Base-by-base conservation (phyloP, 2,797 vertebrate genomes). In the Catharus ustulatus region DNA sequence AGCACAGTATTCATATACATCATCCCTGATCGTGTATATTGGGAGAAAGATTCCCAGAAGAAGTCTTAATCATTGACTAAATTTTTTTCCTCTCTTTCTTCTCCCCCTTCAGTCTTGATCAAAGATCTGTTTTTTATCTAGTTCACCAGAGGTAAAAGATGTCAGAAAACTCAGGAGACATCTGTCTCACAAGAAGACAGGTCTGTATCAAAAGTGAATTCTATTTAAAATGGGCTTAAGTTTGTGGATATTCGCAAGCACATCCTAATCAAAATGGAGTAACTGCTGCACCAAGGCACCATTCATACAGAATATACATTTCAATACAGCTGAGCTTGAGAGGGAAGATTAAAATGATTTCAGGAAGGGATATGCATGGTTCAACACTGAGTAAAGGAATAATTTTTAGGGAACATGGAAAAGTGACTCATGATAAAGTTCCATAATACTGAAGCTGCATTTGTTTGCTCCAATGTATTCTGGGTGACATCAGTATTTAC, bases 261-360 rank as follows among this genome's bases (percentile, higher is more conserved):
- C 68, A 72, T 92, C 89, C 75, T 78, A 69, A 87, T 89, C 76
- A 92, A 81, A 95, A 84, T 63, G 76, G 62, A 73, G 62, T 92
- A 95, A 93, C 75, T 85, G 68, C 75, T 92, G 54, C 93, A 95
- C 82, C 66, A 87, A 92, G 87, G 68, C 68, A 84, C 46, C 2
- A 36, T 93, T 95, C 64, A 69, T 27, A 51, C 24, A 30, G 69
- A 85, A 87, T 52, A 83, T 54, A 83, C 58, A 85, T 90, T 94
- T 93, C 84, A 92, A 52, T 78, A 73, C 49, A 87, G 73, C 69
- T 87, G 81, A 92, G 64, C 69, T 72, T 72, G 87, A 93, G 89
- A 93, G 68, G 68, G 49, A 85, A 96, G 85, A 95, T 90, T 81
- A 68, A 92, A 92, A 91, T 72, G 8, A 91, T 95, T 92, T 89